Evolutionary conservation across 2,888 invertebrate species (phyloP), one percentile per base, ranked within the genome.

Genomic region (Leptopilina syphax): DNA sequence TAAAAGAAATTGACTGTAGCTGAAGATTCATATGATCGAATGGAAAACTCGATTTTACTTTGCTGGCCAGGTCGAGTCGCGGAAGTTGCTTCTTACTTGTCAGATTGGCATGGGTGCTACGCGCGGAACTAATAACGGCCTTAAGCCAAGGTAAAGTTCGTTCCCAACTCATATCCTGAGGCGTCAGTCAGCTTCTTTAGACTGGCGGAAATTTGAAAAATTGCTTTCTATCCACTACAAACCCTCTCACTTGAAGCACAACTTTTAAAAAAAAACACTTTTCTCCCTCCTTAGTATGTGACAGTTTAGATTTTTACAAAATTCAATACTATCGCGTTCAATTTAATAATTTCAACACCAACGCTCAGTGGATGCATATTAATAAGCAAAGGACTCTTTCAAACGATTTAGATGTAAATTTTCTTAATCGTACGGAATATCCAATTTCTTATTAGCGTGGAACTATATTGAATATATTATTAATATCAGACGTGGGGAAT

Each of bases 31-130:
- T 84, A 83, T 87, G 89, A 89, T 89, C 86, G 88, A 89, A 89
- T 86, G 85, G 84, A 85, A 84, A 89, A 88, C 87, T 89, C 87
- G 85, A 88, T 88, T 89, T 89, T 86, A 86, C 87, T 87, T 85
- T 85, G 84, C 85, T 84, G 84, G 83, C 79, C 84, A 84, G 83
- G 83, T 83, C 85, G 85, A 84, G 78, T 82, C 84, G 83, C 85
- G 87, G 89, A 90, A 90, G 89, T 90, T 90, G 86, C 87, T 86
- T 88, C 89, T 88, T 87, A 85, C 88, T 87, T 86, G 87, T 89
- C 87, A 87, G 88, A 90, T 88, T 88, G 88, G 88, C 87, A 87
- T 88, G 85, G 87, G 85, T 85, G 84, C 81, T 81, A 80, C 83
- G 81, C 84, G 86, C 84, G 82, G 83, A 86, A 86, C 87, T 87